Evolutionary conservation across 2,888 invertebrate genomes (phyloP).

Genomic region (Ectemnius cavifrons): DNA sequence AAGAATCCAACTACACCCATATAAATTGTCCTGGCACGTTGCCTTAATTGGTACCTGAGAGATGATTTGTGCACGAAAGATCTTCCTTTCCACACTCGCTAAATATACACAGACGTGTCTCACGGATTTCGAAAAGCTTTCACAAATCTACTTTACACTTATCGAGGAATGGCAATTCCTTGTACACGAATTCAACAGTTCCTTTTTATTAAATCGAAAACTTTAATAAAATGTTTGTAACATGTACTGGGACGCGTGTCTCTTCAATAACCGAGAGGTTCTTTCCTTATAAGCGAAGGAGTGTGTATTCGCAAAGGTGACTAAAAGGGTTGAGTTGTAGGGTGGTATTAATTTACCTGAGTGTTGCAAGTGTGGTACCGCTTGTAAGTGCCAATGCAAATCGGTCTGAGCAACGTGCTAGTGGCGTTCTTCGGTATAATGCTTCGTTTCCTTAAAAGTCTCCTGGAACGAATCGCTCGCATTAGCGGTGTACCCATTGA

Average conservation of each 20-base stretch:
- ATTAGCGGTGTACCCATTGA: slow-evolving; percentile 36
- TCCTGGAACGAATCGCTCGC: slow-evolving; percentile 62
- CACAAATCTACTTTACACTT: no score
- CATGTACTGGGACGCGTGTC: no score
- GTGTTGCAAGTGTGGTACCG: slow-evolving; percentile 90
- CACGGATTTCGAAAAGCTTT: no score
- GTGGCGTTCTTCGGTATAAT: slow-evolving; percentile 67
- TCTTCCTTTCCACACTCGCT: no score
- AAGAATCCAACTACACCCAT: slow-evolving; percentile 10
- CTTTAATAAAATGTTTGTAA: no score
- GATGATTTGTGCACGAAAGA: slow-evolving; percentile 41
- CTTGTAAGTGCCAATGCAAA: slow-evolving; percentile 87
- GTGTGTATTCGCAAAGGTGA: no score
- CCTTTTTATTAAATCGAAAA: no score
- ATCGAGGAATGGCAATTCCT: no score
- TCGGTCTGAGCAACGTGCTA: slow-evolving; percentile 67
- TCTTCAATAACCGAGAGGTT: no score
- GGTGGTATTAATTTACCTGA: slow-evolving; percentile 80
- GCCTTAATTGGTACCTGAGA: slow-evolving; percentile 58
- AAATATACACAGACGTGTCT: no score
- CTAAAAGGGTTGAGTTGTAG: not conserved
- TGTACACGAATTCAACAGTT: no score
- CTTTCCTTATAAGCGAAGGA: no score
- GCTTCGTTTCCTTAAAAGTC: slow-evolving; percentile 69
- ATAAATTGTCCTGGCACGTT: slow-evolving; percentile 54